These are phyloP conservation scores for Podarcis cretensis DNA, from an alignment of 2,113 vertebrate genomes.

Conservation along the genomic window DNA sequence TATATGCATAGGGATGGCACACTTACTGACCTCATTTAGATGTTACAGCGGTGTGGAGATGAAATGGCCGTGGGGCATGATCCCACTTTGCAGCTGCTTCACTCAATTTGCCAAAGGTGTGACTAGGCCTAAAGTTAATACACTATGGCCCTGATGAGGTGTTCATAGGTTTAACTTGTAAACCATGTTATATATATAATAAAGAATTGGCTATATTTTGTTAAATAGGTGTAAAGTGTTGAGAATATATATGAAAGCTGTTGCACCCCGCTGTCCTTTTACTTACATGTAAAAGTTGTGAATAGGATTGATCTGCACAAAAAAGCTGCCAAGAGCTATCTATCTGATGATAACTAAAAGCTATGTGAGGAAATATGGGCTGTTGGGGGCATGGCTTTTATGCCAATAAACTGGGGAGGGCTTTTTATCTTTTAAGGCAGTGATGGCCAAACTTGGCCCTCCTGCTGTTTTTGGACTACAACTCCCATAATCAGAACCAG, in stretches of 20 bases:
- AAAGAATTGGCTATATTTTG: constrained; percentile 10
- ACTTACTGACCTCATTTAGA: neutral
- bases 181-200: neutral
- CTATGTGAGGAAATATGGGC: neutral
- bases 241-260: constrained; percentile 10
- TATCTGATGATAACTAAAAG: constrained; percentile 6
- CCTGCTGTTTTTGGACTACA: too few relatives aligned
- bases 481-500: too few relatives aligned
- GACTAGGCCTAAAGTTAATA: neutral
- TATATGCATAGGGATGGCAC: neutral
- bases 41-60: neutral
- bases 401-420: constrained; percentile 33
- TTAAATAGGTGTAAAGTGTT: constrained; percentile 13
- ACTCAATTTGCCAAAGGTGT: neutral
- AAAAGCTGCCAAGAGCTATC: constrained; percentile 27
- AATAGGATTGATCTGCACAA: constrained; percentile 16
- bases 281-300: constrained; percentile 13
- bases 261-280: neutral
- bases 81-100: neutral
- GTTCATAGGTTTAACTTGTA: neutral
- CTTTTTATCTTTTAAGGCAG: neutral
- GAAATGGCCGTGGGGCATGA: neutral
- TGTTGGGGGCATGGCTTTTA: constrained; percentile 27
- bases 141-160: neutral
- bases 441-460: too few relatives aligned